Percentiles rank a stretch among this genome's conserved stretches.
These are phyloP conservation scores for Caenorhabditis sp. DNA, from an alignment of 2,888 invertebrate species.

Conservation along the genomic window DNA sequence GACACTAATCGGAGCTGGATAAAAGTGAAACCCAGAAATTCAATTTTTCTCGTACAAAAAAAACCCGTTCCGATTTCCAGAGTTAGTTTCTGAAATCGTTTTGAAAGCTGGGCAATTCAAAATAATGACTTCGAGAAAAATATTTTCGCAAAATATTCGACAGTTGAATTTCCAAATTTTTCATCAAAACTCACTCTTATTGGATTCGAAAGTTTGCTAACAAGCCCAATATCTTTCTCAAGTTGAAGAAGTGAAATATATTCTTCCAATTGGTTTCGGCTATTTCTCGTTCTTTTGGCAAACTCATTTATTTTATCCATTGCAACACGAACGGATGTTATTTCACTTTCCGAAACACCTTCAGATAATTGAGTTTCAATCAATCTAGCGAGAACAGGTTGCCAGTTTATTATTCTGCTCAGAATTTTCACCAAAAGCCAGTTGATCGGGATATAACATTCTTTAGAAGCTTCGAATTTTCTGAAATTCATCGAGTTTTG, in stretches of 20 bases:
- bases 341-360: conserved; percentile 24
- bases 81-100: too few species aligned
- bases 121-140: too few species aligned
- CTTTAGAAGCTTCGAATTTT: conserved; percentile 83
- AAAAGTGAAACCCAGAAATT: too few species aligned
- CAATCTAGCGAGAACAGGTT: conserved; percentile 74
- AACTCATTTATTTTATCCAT: conserved; percentile 72
- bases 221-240: conserved; percentile 47
- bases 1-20: too few species aligned
- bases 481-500: conserved; percentile 74
- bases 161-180: too few species aligned
- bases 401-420: conserved; percentile 86
- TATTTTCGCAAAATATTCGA: too few species aligned
- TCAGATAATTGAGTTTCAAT: conserved; percentile 46
- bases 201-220: conserved; percentile 46
- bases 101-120: too few species aligned
- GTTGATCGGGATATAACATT: conserved; percentile 85
- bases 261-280: conserved; percentile 42
- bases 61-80: too few species aligned
- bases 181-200: conserved; percentile 24
- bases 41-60: too few species aligned
- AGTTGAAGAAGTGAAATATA: conserved; percentile 46
- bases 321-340: conserved; percentile 41
- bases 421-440: conserved; percentile 84
- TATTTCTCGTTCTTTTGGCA: conserved; percentile 38